Conservation (phyloP, 2,113 vertebrate genomes). For the Paralichthys olivaceus region DNA sequence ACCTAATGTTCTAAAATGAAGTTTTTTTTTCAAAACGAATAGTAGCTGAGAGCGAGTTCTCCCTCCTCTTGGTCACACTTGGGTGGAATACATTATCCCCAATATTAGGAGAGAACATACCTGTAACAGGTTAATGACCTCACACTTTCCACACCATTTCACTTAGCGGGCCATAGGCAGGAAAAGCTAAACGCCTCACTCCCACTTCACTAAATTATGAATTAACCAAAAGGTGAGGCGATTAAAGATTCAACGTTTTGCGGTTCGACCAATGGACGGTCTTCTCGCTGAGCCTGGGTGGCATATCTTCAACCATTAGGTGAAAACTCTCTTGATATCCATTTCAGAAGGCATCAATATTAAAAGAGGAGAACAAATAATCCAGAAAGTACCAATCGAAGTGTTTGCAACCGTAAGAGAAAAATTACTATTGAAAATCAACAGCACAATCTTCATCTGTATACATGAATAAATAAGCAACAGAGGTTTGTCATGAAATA, state of each 20-base stretch:
- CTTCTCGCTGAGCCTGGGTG: constrained; percentile 34
- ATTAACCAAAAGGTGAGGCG: constrained; percentile 76
- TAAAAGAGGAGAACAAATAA: constrained; percentile 76
- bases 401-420: constrained; percentile 46
- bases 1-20: constrained; percentile 64
- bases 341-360: constrained; percentile 79
- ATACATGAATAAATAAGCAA: constrained; percentile 46
- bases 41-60: constrained; percentile 39
- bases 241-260: constrained; percentile 80
- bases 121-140: constrained; percentile 83
- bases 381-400: constrained; percentile 75
- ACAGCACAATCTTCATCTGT: constrained; percentile 29
- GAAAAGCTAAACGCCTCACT: constrained; percentile 75
- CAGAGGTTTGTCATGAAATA: constrained; percentile 4
- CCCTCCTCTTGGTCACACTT: constrained; percentile 70
- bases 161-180: constrained; percentile 73
- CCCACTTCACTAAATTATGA: constrained; percentile 82
- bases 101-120: constrained; percentile 75
- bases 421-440: constrained; percentile 51
- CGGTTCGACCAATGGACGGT: constrained; percentile 57
- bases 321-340: constrained; percentile 64
- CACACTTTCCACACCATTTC: constrained; percentile 83
- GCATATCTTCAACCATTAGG: constrained; percentile 63
- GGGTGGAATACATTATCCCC: constrained; percentile 72
- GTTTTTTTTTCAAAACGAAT: constrained; percentile 64